These are phyloP conservation scores for Stictonetta naevosa DNA, from an alignment of 2,113 vertebrate genomes.

Conservation along the genomic window DNA sequence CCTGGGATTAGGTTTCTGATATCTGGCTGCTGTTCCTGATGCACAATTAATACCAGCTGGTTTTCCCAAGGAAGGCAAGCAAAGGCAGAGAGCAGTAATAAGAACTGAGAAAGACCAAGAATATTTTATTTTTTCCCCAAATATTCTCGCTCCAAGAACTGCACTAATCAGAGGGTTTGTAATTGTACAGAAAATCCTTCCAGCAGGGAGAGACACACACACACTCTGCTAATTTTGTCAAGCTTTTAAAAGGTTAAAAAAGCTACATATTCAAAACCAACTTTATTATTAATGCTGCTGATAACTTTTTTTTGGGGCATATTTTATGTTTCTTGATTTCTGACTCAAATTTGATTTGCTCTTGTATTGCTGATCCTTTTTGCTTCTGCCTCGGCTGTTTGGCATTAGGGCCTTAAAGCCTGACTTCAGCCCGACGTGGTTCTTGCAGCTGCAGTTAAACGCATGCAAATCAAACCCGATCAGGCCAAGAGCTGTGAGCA, in stretches of 20 bases:
- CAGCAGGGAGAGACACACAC: not conserved
- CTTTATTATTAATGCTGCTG: not conserved
- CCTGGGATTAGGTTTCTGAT: slow-evolving; percentile 60
- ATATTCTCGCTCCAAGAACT: slow-evolving; percentile 51
- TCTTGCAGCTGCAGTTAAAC: not conserved
- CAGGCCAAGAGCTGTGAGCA: no score
- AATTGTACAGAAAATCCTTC: not conserved
- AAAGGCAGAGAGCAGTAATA: slow-evolving; percentile 67
- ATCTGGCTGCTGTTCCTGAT: slow-evolving; percentile 68
- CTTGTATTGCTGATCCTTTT: not conserved
- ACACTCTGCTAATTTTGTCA: not conserved
- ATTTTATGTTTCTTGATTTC: not conserved
- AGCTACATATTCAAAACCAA: not conserved
- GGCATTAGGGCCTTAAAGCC: not conserved
- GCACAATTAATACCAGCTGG: slow-evolving; percentile 73
- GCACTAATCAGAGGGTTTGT: not conserved
- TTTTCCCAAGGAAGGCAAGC: slow-evolving; percentile 72
- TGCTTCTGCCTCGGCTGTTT: not conserved
- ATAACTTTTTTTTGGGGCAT: no score
- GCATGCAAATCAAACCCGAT: not conserved
- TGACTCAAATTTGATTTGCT: not conserved
- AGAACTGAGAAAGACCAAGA: slow-evolving; percentile 55
- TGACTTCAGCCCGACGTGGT: not conserved
- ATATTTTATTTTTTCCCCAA: slow-evolving; percentile 29
- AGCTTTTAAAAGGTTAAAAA: not conserved